phyloP scores from a whole-genome alignment of 2,888 invertebrate species.

The Endotricha flammealis region DNA sequence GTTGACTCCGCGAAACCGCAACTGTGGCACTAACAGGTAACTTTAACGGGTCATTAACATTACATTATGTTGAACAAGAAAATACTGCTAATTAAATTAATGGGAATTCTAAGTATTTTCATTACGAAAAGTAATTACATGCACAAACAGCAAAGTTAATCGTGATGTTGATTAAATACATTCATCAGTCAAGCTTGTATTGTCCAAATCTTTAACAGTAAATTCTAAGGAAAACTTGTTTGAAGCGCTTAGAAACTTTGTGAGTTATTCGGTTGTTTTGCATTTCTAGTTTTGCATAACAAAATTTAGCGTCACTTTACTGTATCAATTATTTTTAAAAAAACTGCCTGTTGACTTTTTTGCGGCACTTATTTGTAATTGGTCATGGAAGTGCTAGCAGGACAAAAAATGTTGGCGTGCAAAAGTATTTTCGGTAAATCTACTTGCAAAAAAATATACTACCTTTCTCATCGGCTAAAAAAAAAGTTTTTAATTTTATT shows the following conservation, averaged over 20 bases:
- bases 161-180: conserved; percentile 14
- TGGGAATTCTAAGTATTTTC: conserved; percentile 31
- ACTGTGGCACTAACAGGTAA: conserved; percentile 46
- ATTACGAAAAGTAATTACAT: conserved; percentile 23
- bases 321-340: too few relatives aligned
- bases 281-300: background rate
- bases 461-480: too few relatives aligned
- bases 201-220: background rate
- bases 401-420: too few relatives aligned
- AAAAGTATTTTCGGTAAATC: too few relatives aligned
- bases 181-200: conserved; percentile 4
- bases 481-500: too few relatives aligned
- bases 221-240: conserved; percentile 3
- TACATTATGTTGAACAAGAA: conserved; percentile 49
- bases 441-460: too few relatives aligned
- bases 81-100: conserved; percentile 41
- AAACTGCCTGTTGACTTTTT: too few relatives aligned
- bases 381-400: too few relatives aligned
- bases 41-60: conserved; percentile 63
- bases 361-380: too few relatives aligned
- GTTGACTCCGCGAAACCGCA: conserved; percentile 57
- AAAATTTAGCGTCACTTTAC: too few relatives aligned
- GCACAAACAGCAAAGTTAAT: conserved; percentile 17
- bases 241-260: background rate
- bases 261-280: background rate